Evolutionary conservation across 2,888 invertebrate genomes (phyloP).

Genomic region (Yponomeuta plumbellus): DNA sequence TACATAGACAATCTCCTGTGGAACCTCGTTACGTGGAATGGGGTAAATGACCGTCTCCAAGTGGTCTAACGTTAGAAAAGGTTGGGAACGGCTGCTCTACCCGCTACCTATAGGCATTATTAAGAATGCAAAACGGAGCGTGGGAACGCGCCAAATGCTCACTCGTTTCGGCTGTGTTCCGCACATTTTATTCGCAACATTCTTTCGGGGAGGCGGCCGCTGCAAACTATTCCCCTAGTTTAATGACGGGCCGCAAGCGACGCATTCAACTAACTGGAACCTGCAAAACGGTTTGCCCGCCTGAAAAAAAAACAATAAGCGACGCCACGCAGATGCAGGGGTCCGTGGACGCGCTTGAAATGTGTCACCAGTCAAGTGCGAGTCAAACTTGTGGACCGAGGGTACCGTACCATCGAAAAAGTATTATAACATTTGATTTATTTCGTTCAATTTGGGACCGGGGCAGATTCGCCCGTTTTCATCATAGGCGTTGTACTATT

Average conservation of each 20-base stretch:
- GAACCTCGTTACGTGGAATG: too few relatives aligned
- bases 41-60: not conserved
- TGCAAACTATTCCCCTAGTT: conserved; percentile 22
- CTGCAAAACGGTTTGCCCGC: conserved; percentile 19
- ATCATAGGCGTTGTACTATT: too few relatives aligned
- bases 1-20: too few relatives aligned
- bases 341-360: not conserved
- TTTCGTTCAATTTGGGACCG: too few relatives aligned
- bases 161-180: conserved; percentile 25
- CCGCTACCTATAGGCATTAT: conserved; percentile 20
- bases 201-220: conserved; percentile 24
- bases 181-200: conserved; percentile 30
- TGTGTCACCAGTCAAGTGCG: not conserved
- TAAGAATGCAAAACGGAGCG: conserved; percentile 29
- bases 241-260: conserved; percentile 28
- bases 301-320: not conserved
- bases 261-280: conserved; percentile 24
- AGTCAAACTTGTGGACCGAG: too few relatives aligned
- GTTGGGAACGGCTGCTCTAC: not conserved
- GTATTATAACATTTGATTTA: too few relatives aligned
- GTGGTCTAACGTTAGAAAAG: too few relatives aligned
- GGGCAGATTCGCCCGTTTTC: too few relatives aligned
- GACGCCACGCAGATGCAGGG: not conserved
- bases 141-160: conserved; percentile 32
- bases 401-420: too few relatives aligned